phyloP scores from a whole-genome alignment of 2,797 vertebrate species.

The Oreortyx pictus region DNA sequence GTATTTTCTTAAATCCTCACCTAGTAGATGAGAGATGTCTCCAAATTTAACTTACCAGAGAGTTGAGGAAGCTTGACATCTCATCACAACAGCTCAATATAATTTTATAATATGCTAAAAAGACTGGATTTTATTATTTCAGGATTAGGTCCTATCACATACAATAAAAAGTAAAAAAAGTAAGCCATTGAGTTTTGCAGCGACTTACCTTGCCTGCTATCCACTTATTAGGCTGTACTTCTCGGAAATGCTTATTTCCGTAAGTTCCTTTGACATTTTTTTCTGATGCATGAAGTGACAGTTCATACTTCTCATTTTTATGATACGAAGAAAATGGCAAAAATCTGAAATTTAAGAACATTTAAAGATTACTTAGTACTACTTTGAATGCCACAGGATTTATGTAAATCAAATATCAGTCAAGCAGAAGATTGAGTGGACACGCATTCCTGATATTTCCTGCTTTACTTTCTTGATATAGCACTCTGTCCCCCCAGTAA shows the following conservation, averaged over 20 bases:
- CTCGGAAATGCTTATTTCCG: conserved; percentile 80
- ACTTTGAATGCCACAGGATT: not conserved
- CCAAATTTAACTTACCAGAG: not conserved
- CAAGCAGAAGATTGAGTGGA: not conserved
- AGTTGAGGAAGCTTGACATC: not conserved
- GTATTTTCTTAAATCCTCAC: not conserved
- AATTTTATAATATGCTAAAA: not conserved
- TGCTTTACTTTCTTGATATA: not conserved
- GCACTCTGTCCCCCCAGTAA: not conserved
- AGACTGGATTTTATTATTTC: not conserved
- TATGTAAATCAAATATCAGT: not conserved
- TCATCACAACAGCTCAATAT: not conserved
- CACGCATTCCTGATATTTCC: not conserved
- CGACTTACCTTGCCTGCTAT: conserved; percentile 81
- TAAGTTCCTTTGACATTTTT: conserved; percentile 74
- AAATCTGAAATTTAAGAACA: conserved; percentile 79
- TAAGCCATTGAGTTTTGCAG: not conserved
- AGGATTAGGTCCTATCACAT: not conserved
- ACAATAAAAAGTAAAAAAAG: not conserved
- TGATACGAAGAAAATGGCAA: conserved; percentile 79
- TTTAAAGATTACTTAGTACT: not conserved
- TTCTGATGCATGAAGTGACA: conserved; percentile 74
- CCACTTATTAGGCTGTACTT: conserved; percentile 76
- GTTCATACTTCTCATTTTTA: conserved; percentile 75
- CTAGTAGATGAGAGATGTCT: not conserved